phyloP scores from a whole-genome alignment of 2,797 vertebrate species.

The Halcyon chelicuti region DNA sequence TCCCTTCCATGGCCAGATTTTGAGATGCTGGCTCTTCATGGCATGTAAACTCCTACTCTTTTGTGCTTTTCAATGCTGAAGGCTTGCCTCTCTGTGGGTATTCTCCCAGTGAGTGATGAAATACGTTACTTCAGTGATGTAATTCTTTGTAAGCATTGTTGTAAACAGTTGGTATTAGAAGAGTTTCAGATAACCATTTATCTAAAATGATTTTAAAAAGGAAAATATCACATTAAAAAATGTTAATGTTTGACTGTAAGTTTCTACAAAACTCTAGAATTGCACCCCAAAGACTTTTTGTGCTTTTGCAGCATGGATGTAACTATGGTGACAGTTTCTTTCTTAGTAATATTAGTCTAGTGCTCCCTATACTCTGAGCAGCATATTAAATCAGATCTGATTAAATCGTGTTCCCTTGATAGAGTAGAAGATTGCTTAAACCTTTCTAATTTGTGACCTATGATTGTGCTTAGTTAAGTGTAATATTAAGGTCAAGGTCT shows the following conservation, averaged over 20 bases:
- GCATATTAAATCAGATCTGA: conserved; percentile 66
- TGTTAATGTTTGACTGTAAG: neutral
- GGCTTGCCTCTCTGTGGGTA: neutral
- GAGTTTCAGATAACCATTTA: neutral
- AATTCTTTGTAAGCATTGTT: neutral
- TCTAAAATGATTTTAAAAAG: neutral
- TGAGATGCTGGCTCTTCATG: neutral
- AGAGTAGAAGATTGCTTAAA: conserved; percentile 71
- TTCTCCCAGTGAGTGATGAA: neutral
- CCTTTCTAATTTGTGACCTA: conserved; percentile 77
- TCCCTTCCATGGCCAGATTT: neutral
- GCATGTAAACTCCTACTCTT: neutral
- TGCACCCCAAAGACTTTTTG: neutral
- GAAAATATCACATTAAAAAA: neutral
- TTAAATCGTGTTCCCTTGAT: conserved; percentile 68
- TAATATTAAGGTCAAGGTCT: conserved; percentile 75
- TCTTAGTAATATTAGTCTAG: conserved; percentile 29
- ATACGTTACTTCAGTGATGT: neutral
- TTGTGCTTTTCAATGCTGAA: neutral
- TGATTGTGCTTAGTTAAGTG: conserved; percentile 73
- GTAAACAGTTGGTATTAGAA: neutral
- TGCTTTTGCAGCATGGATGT: neutral
- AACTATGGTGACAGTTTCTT: conserved; percentile 53
- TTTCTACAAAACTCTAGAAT: neutral
- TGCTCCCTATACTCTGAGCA: conserved; percentile 59